Conservation (phyloP, 2,888 invertebrate species). For the Mimumesa dahlbomi region DNA sequence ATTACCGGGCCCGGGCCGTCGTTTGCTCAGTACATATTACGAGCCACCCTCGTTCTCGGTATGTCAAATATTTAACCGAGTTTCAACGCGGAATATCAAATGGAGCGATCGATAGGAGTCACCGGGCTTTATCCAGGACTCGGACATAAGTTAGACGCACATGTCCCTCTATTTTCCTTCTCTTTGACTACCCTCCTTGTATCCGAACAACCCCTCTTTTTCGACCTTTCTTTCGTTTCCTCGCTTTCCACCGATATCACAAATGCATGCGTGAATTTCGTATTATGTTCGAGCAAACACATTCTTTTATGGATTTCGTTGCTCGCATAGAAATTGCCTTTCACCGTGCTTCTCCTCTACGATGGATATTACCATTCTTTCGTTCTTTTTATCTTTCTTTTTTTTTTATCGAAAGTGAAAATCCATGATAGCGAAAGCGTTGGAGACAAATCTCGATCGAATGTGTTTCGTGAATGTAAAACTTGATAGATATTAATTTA, state of each 20-base stretch:
- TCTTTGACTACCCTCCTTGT: constrained; percentile 39
- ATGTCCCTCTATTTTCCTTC: constrained; percentile 13
- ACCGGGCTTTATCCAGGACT: constrained; percentile 48
- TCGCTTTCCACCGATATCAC: constrained; percentile 39
- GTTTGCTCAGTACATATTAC: constrained; percentile 77
- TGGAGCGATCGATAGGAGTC: constrained; percentile 71
- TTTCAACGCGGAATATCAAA: constrained; percentile 72
- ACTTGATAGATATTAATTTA: no score
- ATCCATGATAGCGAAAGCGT: no score
- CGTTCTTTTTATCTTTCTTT: no score
- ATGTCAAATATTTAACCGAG: constrained; percentile 77
- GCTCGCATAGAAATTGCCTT: constrained; percentile 27
- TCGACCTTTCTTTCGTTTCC: constrained; percentile 44
- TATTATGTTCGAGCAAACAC: constrained; percentile 45
- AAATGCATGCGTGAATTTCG: constrained; percentile 39
- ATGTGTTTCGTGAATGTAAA: no score
- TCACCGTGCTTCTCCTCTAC: background rate
- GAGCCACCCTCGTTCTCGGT: constrained; percentile 62
- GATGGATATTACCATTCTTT: background rate
- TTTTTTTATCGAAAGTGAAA: no score
- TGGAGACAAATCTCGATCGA: no score
- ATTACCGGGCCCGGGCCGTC: constrained; percentile 70
- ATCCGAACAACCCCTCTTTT: constrained; percentile 39
- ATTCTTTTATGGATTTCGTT: constrained; percentile 35
- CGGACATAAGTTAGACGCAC: constrained; percentile 44